A percentile compares a stretch with the other conserved stretches of the same genome.
Conservation (phyloP, 1,140 invertebrate genomes). For the Neodiprion virginianus region DNA sequence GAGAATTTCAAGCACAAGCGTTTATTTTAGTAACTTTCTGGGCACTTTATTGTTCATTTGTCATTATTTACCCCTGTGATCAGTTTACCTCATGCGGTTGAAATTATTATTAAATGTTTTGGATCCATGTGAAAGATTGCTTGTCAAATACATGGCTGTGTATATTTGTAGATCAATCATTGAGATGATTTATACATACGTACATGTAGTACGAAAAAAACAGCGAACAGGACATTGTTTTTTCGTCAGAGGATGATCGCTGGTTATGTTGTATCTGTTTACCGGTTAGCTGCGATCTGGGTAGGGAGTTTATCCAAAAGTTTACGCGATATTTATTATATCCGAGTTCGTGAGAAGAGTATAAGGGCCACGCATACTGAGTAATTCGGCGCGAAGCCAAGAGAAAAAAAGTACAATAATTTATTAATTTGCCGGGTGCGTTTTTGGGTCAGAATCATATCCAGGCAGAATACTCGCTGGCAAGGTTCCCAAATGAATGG, state of each 20-base stretch:
- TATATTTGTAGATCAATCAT: no score
- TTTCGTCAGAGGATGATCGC: background rate
- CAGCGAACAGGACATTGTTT: no score
- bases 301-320: constrained; percentile 14
- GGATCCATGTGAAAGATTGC: no score
- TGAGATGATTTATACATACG: no score
- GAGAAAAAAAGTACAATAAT: constrained; percentile 48
- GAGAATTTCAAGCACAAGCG: no score
- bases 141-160: no score
- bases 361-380: constrained; percentile 41
- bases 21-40: no score
- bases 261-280: background rate
- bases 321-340: constrained; percentile 36
- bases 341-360: constrained; percentile 40
- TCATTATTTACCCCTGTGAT: no score
- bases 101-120: no score
- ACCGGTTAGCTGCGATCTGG: background rate
- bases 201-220: no score
- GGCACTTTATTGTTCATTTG: no score
- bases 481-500: constrained; percentile 41
- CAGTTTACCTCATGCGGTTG: no score
- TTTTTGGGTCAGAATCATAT: constrained; percentile 58
- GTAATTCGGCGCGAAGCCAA: constrained; percentile 55
- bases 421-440: constrained; percentile 58
- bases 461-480: constrained; percentile 41